Conservation (phyloP, 2,113 vertebrate species). For the Nicator chloris region DNA sequence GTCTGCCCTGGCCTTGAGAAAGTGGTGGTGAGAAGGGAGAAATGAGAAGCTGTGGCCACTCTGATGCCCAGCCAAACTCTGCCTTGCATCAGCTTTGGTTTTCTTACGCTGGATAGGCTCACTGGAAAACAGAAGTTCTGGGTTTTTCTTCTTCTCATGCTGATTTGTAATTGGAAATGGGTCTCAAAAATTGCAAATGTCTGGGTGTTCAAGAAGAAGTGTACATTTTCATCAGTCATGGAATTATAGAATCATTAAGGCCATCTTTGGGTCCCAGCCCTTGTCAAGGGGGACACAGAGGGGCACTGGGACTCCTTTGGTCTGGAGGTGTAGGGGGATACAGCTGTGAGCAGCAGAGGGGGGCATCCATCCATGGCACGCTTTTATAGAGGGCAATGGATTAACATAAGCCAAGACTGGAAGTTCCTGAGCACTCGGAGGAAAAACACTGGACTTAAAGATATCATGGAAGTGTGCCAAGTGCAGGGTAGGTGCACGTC, state of each 20-base stretch:
- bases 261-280: fast-evolving
- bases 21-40: not conserved
- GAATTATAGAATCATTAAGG: not conserved
- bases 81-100: not conserved
- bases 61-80: not conserved
- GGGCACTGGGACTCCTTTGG: fast-evolving
- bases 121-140: not conserved
- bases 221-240: not conserved
- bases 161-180: not conserved
- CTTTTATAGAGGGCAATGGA: not conserved
- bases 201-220: not conserved
- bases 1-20: not conserved
- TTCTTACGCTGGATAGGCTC: not conserved
- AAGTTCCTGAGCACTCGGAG: not conserved
- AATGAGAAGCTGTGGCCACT: not conserved
- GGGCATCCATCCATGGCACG: not conserved
- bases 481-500: too few species aligned
- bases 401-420: not conserved
- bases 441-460: not conserved
- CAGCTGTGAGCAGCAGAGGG: not conserved
- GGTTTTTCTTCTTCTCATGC: not conserved
- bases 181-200: not conserved
- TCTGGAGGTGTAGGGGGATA: not conserved
- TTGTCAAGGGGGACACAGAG: not conserved
- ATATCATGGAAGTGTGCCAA: not conserved